Evolutionary conservation across 2,797 vertebrate genomes (phyloP).

Genomic region (Tachyglossus aculeatus): DNA sequence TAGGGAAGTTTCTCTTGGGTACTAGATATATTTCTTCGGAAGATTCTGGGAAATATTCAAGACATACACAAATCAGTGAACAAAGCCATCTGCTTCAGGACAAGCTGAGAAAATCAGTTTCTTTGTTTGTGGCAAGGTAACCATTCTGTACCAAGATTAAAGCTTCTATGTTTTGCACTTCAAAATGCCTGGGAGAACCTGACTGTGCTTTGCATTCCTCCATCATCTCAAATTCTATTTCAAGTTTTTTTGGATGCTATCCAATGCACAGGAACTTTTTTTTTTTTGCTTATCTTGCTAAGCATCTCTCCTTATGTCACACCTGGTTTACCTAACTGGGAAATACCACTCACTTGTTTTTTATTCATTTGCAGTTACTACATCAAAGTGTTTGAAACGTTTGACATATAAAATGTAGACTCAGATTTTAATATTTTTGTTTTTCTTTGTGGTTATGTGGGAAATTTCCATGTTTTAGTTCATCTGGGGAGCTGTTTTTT

Average conservation of each 20-base stretch:
- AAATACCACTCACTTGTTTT: not conserved
- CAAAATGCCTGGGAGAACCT: not conserved
- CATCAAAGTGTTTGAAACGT: not conserved
- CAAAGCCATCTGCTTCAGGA: not conserved
- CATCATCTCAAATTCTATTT: too few species aligned
- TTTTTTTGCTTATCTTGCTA: not conserved
- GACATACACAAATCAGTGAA: not conserved
- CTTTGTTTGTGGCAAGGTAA: not conserved
- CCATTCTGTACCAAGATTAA: not conserved
- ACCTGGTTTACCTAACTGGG: not conserved
- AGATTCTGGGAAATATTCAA: constrained; percentile 20
- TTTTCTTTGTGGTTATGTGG: not conserved
- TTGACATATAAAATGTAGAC: too few species aligned
- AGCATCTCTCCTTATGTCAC: not conserved
- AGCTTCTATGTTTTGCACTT: not conserved
- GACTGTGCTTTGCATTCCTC: constrained; percentile 1
- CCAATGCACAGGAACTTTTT: too few species aligned
- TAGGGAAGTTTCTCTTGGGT: not conserved
- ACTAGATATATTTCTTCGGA: constrained; percentile 2
- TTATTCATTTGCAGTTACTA: constrained; percentile 4
- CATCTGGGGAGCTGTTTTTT: not conserved
- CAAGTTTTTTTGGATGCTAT: too few species aligned
- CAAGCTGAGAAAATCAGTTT: not conserved
- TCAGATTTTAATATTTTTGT: too few species aligned
- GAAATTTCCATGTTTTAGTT: not conserved